Evolutionary conservation across 2,888 invertebrate genomes (phyloP), one percentile per base, ranked within the genome.

Genomic region (Epistrophe grossulariae): DNA sequence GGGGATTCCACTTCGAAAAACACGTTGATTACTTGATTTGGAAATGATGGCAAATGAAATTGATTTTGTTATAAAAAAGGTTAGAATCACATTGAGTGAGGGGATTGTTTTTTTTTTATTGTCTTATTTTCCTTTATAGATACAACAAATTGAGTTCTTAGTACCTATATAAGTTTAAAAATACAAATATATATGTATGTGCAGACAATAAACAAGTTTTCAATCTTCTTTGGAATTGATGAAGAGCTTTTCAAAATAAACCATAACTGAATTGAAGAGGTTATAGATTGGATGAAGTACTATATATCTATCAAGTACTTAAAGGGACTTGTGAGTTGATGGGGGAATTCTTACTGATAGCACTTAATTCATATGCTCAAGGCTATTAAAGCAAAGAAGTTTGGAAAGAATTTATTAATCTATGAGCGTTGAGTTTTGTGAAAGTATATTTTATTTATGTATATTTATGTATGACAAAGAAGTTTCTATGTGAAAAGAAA

Each of bases 11-110:
- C 70, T 70, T 70, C 40, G 28, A 40, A n/a, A 9, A 40, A 70
- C 70, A 55, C 70, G 55, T 70, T 70, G 55, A 70, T 70, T 70
- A 70, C 70, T 70, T 70, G 70, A 55, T 70, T 70, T 70, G 55
- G 38, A 55, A 55, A 55, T 55, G 52, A 70, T 70, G 70, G 70
- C 35, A 70, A 70, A 55, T 55, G 17, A 55, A 70, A 70, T 55
- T 70, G 52, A 40, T 40, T 70, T 70, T 70, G 40, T 28, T 50
- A 55, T 55, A 70, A 70, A 55, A 24, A 43, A 43, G 52, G 64
- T 48, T 66, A 48, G 45, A 64, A 64, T 64, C 64, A 64, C n/a
- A 64, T 64, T 45, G 45, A 10, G 35, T 7, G 8, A n/a, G 35
- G 19, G 38, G 35, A 19, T 60, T 35, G 38, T 6, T 38, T 59